Conservation (phyloP, 2,797 vertebrate species). For the Oreochromis mossambicus region DNA sequence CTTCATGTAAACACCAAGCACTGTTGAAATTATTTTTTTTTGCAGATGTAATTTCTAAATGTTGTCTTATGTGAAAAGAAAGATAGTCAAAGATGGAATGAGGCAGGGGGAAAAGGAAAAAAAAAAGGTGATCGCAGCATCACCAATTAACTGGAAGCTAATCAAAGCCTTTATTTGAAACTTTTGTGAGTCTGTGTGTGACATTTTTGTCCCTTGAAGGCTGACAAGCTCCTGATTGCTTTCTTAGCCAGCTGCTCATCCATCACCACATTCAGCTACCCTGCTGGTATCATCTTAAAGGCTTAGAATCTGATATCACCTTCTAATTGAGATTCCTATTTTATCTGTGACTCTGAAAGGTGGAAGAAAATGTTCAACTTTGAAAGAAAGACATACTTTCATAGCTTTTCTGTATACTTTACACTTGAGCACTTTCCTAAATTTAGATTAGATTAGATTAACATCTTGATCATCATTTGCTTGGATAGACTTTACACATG, state of each 20-base stretch:
- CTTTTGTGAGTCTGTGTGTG: background rate
- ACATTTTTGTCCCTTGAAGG: background rate
- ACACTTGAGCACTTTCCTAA: slow-evolving; percentile 9
- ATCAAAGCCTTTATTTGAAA: slow-evolving; percentile 11
- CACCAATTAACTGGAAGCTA: background rate
- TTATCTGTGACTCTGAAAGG: background rate
- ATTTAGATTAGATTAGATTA: slow-evolving; percentile 42
- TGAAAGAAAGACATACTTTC: background rate
- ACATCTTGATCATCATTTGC: slow-evolving; percentile 49
- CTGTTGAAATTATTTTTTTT: background rate
- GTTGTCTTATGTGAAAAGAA: background rate
- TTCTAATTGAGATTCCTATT: background rate
- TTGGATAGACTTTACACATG: slow-evolving; percentile 48
- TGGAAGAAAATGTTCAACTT: background rate
- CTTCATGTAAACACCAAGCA: slow-evolving; percentile 38
- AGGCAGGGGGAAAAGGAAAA: background rate
- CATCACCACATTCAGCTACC: background rate
- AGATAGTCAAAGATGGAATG: background rate
- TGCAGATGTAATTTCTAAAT: slow-evolving; percentile 11
- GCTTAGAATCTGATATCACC: background rate
- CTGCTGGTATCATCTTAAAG: background rate
- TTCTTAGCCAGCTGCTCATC: background rate
- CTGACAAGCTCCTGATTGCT: background rate
- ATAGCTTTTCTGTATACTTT: background rate
- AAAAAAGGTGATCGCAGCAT: background rate